These are phyloP conservation scores for Telenomus remus DNA, from an alignment of 1,140 invertebrate genomes.

Conservation along the genomic window DNA sequence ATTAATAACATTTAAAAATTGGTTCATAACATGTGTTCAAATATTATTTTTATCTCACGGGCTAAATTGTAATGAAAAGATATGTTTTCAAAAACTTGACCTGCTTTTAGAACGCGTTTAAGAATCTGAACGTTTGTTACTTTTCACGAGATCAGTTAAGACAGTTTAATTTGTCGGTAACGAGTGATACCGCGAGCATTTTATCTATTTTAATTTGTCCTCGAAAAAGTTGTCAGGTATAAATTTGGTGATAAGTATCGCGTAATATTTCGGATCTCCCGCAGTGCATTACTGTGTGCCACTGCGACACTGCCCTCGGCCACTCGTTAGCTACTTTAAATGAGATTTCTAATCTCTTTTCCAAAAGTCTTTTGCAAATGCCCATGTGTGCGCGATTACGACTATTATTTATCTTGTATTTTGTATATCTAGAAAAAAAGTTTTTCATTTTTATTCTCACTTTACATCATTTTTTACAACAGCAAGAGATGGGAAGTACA, in stretches of 20 bases:
- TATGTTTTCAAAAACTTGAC: too few relatives aligned
- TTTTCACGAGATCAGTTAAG: conserved; percentile 26
- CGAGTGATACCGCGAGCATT: conserved; percentile 14
- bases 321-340: conserved; percentile 52
- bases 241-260: conserved; percentile 48
- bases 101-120: too few relatives aligned
- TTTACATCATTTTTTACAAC: too few relatives aligned
- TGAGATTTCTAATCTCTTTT: conserved; percentile 51
- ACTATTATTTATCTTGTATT: conserved; percentile 8
- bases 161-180: conserved; percentile 26
- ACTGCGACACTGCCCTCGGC: conserved; percentile 27
- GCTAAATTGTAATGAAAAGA: too few relatives aligned
- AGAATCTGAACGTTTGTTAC: too few relatives aligned
- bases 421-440: too few relatives aligned
- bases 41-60: too few relatives aligned
- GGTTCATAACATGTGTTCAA: too few relatives aligned
- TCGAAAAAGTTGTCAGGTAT: conserved; percentile 39
- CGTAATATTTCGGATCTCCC: conserved; percentile 44
- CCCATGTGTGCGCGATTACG: conserved; percentile 5
- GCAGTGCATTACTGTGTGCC: too few relatives aligned
- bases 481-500: too few relatives aligned
- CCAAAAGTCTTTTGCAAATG: conserved; percentile 23
- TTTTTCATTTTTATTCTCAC: too few relatives aligned
- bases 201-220: conserved; percentile 51
- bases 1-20: too few relatives aligned